phyloP scores from a whole-genome alignment of 2,113 vertebrate genomes.

The Xiphophorus hellerii region DNA sequence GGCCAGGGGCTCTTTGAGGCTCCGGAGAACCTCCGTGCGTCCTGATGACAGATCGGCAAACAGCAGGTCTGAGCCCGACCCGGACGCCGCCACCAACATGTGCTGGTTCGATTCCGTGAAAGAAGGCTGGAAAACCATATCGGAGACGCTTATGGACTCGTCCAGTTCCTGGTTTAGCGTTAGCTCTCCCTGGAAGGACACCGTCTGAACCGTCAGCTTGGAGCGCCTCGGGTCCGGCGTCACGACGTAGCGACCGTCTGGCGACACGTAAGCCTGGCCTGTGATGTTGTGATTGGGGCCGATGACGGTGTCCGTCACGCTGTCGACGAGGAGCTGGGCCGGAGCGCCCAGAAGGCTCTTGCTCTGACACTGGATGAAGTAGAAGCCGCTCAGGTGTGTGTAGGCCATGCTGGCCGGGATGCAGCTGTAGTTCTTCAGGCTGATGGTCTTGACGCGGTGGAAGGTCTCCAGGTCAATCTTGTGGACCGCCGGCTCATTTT shows the following conservation, averaged over 20 bases:
- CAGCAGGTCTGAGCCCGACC: conserved; percentile 84
- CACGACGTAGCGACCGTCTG: conserved; percentile 88
- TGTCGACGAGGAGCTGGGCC: conserved; percentile 89
- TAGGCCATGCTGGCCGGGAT: conserved; percentile 88
- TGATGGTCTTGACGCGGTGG: conserved; percentile 87
- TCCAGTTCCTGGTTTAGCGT: conserved; percentile 75
- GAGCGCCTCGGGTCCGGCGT: conserved; percentile 73
- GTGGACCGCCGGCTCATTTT: conserved; percentile 81
- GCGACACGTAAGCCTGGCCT: conserved; percentile 84
- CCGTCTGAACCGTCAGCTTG: conserved; percentile 84
- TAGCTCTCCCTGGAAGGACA: conserved; percentile 86
- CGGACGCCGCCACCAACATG: conserved; percentile 83
- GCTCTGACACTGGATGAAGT: conserved; percentile 86
- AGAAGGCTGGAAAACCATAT: conserved; percentile 91
- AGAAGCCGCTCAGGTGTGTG: conserved; percentile 92
- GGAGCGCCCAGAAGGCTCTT: not conserved
- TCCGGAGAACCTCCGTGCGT: conserved; percentile 78
- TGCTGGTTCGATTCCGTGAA: conserved; percentile 88
- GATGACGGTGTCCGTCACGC: conserved; percentile 87
- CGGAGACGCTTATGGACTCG: conserved; percentile 77
- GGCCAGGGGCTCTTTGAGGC: conserved; percentile 84
- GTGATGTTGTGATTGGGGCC: conserved; percentile 82
- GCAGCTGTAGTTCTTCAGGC: conserved; percentile 84
- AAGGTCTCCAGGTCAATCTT: conserved; percentile 96
- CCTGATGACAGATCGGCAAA: conserved; percentile 89